Conservation (phyloP, 1,140 invertebrate genomes). For the Ostrea edulis region DNA sequence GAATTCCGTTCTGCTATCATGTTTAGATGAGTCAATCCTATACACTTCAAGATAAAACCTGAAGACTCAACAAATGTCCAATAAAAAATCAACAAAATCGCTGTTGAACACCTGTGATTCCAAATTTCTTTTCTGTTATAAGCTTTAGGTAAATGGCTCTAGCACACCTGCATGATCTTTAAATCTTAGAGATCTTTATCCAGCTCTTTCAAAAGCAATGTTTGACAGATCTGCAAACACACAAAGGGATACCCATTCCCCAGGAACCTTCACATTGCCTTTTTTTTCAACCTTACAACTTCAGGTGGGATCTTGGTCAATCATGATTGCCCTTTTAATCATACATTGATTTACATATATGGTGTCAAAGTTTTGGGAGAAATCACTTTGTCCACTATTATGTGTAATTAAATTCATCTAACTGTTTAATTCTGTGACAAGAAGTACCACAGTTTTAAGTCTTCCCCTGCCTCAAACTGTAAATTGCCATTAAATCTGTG, state of each 20-base stretch:
- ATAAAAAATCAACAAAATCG: constrained; percentile 10
- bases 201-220: constrained; percentile 20
- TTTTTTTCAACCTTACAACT: not conserved
- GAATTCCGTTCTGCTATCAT: constrained; percentile 37
- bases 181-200: constrained; percentile 32
- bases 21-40: constrained; percentile 32
- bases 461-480: not conserved
- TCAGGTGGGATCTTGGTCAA: not conserved
- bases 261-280: not conserved
- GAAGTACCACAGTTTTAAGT: not conserved
- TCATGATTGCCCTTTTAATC: not conserved
- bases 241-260: not conserved
- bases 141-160: constrained; percentile 21
- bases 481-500: not conserved
- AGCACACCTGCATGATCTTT: constrained; percentile 36
- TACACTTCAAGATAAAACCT: constrained; percentile 21
- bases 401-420: not conserved
- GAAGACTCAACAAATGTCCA: constrained; percentile 31
- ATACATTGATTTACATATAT: not conserved
- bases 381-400: not conserved
- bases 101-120: constrained; percentile 26
- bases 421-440: not conserved
- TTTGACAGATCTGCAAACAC: constrained; percentile 32
- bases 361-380: not conserved
- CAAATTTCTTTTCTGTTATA: not conserved